Base-by-base conservation (phyloP, 2,113 vertebrate genomes). In the Mormoops blainvillei region DNA sequence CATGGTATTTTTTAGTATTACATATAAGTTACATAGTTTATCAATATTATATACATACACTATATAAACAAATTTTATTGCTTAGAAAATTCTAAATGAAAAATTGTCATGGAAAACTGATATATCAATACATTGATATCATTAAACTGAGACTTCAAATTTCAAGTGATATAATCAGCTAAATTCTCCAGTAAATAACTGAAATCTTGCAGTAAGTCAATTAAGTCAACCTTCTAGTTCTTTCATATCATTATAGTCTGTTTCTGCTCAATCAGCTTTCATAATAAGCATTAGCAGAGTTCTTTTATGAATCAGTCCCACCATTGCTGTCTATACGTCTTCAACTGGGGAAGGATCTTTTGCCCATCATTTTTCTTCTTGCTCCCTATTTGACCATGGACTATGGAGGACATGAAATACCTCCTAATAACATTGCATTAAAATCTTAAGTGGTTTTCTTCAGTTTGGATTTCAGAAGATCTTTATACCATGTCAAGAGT, bases 11-110 rank as follows among this genome's bases (percentile, higher is more conserved):
- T 93, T 93, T 90, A 83, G 52, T 52, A 8, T 0, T 74, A 24
- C 24, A 36, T 76, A 48, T 81, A 89, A 87, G 87, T 95, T 76
- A 28, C n/a, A 71, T 78, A 73, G 28, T 43, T 96, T 58, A 95
- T 48, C 15, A 84, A 50, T 67, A 22, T 45, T 83, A 41, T 81
- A 28, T 82, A 70, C 71, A 4, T 74, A 5, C 85, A 65, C 36
- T 86, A 56, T 43, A 20, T 65, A 94, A 5, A 86, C 22, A 84
- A 56, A 84, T 80, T 93, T 95, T 95, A 26, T 63, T 63, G 61
- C 61, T 63, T 31, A 61, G 26, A 89, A 26, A n/a, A 5, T 76
- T 58, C 31, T 50, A 91, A 78, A 41, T 86, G 43, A 94, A 78
- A 48, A 96, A n/a, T 94, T 33, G 38, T 41, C 50, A 16, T 56